Conservation (phyloP, 2,113 vertebrate genomes). For the Melanocharis versteri region DNA sequence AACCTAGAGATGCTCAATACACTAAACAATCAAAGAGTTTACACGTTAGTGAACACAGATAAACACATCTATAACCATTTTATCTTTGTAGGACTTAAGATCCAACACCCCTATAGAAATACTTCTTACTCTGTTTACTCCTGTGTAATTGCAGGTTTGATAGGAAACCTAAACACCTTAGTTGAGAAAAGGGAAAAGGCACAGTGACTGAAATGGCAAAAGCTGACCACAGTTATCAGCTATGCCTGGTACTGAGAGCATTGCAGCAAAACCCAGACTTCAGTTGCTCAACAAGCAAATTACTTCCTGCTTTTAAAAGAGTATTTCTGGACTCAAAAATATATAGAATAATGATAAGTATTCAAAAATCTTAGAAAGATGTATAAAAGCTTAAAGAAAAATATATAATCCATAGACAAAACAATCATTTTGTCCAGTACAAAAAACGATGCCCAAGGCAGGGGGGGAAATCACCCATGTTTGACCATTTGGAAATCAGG, state of each 20-base stretch:
- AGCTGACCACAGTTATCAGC: not conserved
- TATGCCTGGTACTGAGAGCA: not conserved
- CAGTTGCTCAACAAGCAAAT: not conserved
- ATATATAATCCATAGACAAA: not conserved
- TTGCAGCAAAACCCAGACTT: not conserved
- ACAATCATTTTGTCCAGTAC: not conserved
- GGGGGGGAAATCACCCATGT: accelerated
- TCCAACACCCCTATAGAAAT: not conserved
- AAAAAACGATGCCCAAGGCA: not conserved
- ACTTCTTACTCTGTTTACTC: not conserved
- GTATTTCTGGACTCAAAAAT: not conserved
- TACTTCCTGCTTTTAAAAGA: not conserved
- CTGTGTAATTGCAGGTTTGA: not conserved
- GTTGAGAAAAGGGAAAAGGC: not conserved
- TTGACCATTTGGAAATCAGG: not conserved
- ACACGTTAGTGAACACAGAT: not conserved
- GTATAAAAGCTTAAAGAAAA: not conserved
- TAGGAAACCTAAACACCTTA: not conserved
- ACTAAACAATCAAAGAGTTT: not conserved
- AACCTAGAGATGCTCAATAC: not conserved
- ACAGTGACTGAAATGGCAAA: not conserved
- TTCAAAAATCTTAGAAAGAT: not conserved
- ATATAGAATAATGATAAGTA: not conserved
- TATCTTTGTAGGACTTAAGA: not conserved
- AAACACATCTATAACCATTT: not conserved